Evolutionary conservation across 2,888 invertebrate genomes (phyloP), one percentile per base, ranked within the genome.

Genomic region (Crematogaster levior): DNA sequence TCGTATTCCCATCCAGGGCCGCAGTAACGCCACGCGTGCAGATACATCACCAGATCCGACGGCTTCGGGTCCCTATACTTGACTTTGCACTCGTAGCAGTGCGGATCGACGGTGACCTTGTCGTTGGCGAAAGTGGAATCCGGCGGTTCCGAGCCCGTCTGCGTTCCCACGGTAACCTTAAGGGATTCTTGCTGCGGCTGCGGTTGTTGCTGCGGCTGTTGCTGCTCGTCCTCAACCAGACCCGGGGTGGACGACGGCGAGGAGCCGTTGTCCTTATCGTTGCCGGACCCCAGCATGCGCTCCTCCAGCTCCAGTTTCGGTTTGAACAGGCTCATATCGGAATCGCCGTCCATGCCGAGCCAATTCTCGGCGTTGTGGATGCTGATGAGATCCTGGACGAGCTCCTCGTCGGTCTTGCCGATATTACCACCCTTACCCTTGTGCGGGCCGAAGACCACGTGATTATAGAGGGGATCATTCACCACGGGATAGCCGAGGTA

Each of bases 401-500:
- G 95, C 92, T 98, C 97, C 91, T 99, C 98, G 92, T 98, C 98
- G 0, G 97, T 96, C 95, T 98, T 98, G 51, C 98, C 98, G 87
- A 97, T 97, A 91, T 98, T 97, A 0, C 98, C 98, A 0, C 97
- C 97, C 92, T 97, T 97, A 3, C 99, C 99, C n/a, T 98, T 98
- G 80, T 97, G 95, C 0, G 98, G 98, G 0, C 99, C 99, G 95
- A 99, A 99, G 0, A 98, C 98, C 1, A 97, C 96, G 94, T 98
- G 98, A 95, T 99, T 99, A 95, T 99, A 99, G 1, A 99, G 95
- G 0, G 98, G 98, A 94, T 99, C 99, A 94, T 99, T 99, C 9
- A 99, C 97, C 75, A 99, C 99, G 18, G 99, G 99, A 95, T 97
- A 98, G 58, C 99, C 99, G 92, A 99, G 96, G 95, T 98, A 99